These are phyloP conservation scores for Rhopalosiphum padi DNA, from an alignment of 1,140 invertebrate genomes.

Conservation along the genomic window DNA sequence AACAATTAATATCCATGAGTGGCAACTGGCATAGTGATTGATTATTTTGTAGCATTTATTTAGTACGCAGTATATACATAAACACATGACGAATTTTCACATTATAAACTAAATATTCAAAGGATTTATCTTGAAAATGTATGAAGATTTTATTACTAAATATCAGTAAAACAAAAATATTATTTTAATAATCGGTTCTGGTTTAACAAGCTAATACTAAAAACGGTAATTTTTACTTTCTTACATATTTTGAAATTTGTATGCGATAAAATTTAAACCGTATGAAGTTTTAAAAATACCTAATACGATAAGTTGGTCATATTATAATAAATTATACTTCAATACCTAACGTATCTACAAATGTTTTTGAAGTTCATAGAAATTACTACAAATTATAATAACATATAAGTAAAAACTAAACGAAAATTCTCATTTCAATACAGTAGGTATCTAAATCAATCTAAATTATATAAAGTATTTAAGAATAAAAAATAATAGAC, in stretches of 20 bases:
- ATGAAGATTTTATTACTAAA: not conserved
- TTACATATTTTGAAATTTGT: too few relatives aligned
- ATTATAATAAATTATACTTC: not conserved
- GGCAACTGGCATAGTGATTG: not conserved
- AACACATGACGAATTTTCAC: not conserved
- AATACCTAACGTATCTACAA: not conserved
- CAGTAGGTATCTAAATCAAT: not conserved
- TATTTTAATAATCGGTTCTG: not conserved
- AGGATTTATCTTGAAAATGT: not conserved
- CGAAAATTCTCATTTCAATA: not conserved
- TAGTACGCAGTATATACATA: not conserved
- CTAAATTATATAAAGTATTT: not conserved
- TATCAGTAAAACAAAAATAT: not conserved
- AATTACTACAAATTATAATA: not conserved
- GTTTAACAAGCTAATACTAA: too few relatives aligned
- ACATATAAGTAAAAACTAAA: not conserved
- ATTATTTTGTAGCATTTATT: not conserved
- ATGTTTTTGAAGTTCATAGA: not conserved
- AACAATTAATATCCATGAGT: not conserved
- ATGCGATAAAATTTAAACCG: too few relatives aligned
- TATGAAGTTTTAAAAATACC: not conserved
- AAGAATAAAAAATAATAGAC: not conserved
- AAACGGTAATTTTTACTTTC: too few relatives aligned
- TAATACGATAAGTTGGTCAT: not conserved
- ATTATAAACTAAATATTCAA: not conserved